These are phyloP conservation scores for Poecile montanus DNA, from an alignment of 2,797 vertebrate genomes.

Conservation along the genomic window DNA sequence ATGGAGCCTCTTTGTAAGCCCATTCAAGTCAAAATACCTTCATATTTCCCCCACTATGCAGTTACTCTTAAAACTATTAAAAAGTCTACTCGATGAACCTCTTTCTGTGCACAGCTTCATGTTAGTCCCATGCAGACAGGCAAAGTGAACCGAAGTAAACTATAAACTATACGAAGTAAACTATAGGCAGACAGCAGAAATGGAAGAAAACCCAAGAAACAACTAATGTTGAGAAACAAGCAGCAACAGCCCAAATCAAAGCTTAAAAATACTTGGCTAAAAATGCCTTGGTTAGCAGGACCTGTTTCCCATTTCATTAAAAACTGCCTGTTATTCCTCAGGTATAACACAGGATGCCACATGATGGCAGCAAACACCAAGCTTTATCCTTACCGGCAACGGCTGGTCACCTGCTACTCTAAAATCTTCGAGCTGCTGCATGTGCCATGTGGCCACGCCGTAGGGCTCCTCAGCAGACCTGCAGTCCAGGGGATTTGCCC, in stretches of 20 bases:
- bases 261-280: not conserved
- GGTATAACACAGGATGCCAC: slow-evolving; percentile 15
- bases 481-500: slow-evolving; percentile 83
- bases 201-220: not conserved
- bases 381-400: slow-evolving; percentile 80
- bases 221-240: not conserved
- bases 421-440: slow-evolving; percentile 78
- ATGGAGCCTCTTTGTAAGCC: not conserved
- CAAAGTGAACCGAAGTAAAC: not conserved
- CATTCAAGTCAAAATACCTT: not conserved
- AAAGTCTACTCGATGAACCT: not conserved
- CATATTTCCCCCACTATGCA: not conserved
- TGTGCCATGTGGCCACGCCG: slow-evolving; percentile 74
- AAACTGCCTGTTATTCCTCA: not conserved
- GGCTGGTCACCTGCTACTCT: slow-evolving; percentile 74
- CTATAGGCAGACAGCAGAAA: not conserved
- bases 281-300: not conserved
- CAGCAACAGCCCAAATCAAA: not conserved
- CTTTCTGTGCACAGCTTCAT: not conserved
- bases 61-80: not conserved
- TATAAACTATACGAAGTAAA: not conserved
- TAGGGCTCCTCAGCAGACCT: slow-evolving; percentile 75
- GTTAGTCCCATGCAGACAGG: accelerated
- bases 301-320: not conserved
- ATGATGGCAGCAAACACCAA: slow-evolving; percentile 74